Base-by-base conservation (phyloP, 1,140 invertebrate species). In the Antheraea pernyi region DNA sequence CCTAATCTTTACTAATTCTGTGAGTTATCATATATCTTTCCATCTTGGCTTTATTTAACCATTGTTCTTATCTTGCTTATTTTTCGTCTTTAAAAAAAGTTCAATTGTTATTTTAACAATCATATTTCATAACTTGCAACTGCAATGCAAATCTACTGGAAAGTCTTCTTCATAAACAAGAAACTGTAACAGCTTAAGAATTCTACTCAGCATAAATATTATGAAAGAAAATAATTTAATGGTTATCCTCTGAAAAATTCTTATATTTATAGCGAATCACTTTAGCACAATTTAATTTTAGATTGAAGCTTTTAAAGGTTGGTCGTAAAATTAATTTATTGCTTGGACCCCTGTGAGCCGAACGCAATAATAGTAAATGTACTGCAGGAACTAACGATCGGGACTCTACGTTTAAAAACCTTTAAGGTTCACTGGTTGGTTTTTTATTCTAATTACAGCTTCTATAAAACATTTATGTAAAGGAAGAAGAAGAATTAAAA, bases 291-390 rank as follows among this genome's bases (percentile, higher is more conserved):
- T 67, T 67, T 67, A 67, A 68, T 60, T 68, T 68, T 36, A 68
- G 37, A 61, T 68, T 19, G 67, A 68, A 68, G 59, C 67, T 68
- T 62, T 68, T 68, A 68, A 61, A 60, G 36, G 59, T 19, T 46
- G 59, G 11, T 62, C 67, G 37, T 61, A 61, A 68, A 68, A 68
- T 68, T 61, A 68, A 68, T 68, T 68, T 62, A 68, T 68, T 16
- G 67, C 4, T 67, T 9, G 53, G 19, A 22, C 59, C 30, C 59
- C 59, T 16, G 39, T 60, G 59, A 68, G 48, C 19, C 13, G 19
- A 30, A 58, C 13, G 48, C 48, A 58, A 66, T 66, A 19, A 53
- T 58, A 42, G 37, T 19, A 30, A 37, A 37, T 65, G 22, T 37
- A 42, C 19, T 36, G 22, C 36, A 30, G 19, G 19, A 61, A 36